Evolutionary conservation across 1,140 invertebrate species (phyloP), one percentile per base, ranked within the genome.

Genomic region (Trichomalopsis sarcophagae): DNA sequence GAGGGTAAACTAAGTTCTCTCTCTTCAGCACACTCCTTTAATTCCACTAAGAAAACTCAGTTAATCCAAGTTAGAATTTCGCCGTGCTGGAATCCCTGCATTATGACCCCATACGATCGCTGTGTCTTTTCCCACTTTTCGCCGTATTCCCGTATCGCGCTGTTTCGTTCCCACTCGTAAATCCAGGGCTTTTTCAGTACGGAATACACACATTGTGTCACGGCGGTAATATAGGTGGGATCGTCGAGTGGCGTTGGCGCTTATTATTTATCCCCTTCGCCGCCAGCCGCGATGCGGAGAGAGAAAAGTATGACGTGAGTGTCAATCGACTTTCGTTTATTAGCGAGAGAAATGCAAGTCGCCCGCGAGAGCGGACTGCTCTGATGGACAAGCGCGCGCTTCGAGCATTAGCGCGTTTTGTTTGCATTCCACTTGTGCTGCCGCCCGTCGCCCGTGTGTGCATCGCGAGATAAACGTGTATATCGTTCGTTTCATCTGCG

Each of bases 11-110:
- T 84, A 27, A 66, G 5, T 62, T 27, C 47, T 17, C 47, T 27
- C 55, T n/a, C 55, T 62, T 17, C 21, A 7, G 21, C 55, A 62
- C 55, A 62, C 17, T 17, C 17, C 55, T 23, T 78, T 79, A 79
- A 84, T 73, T 84, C 74, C 13, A 23, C 23, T n/a, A 77, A 50
- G 82, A 77, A 78, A 83, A 83, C 62, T 83, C 82, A 50, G 62
- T 77, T 83, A 47, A 77, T 77, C 62, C 74, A 77, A 83, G 62
- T 77, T 77, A 27, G 74, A 66, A 83, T 77, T 83, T 66, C 47
- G 27, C 7, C 11, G 17, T 44, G 17, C 33, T 9, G 9, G 71
- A 77, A 77, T 76, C 55, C 62, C 50, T 69, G 17, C 36, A 11
- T 81, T 23, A 55, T 55, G 73, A 81, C 71, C 23, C 44, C 27